Evolutionary conservation across 2,797 vertebrate species (phyloP), one percentile per base, ranked within the genome.

Genomic region (Allobates femoralis): DNA sequence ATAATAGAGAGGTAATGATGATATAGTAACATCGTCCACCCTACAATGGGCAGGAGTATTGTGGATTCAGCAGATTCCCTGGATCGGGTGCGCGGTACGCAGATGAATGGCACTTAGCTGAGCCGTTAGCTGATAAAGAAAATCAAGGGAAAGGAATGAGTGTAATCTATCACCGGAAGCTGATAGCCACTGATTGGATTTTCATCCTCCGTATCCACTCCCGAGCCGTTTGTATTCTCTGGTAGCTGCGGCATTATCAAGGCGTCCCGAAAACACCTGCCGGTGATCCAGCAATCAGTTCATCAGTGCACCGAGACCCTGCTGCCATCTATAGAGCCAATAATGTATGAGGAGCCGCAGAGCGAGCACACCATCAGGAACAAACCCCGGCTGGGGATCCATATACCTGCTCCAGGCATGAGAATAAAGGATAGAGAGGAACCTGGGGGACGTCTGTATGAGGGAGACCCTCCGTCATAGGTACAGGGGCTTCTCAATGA

Each of bases 101-200:
- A 74, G 66, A 79, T 84, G 76, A 84, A 84, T 41, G 75, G 80
- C 81, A 84, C 81, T 79, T 83, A 87, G 53, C 75, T 62, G 81
- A 55, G 75, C 79, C 79, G 75, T 62, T 87, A 74, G 67, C 86
- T 87, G 81, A 84, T 84, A 87, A 87, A 41, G 77, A 74, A 84
- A 84, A 84, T 87, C 81, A 84, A 79, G 76, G 82, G 15, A 66
- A 66, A 71, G 67, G 66, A 81, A 87, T 84, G 77, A 84, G 82
- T 66, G 41, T 79, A 84, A 87, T 84, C 82, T 84, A 84, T 87
- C 76, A 87, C 56, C 19, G 56, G 64, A 55, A 80, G 82, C 77
- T 84, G 81, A 84, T 75, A 66, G n/a, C 76, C 50, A 28, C 66
- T 84, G 86, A 87, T 87, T 84, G 82, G 75, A 80, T 87, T 87